Conservation (phyloP, 2,888 invertebrate species). For the Eumerus sabulonum region DNA sequence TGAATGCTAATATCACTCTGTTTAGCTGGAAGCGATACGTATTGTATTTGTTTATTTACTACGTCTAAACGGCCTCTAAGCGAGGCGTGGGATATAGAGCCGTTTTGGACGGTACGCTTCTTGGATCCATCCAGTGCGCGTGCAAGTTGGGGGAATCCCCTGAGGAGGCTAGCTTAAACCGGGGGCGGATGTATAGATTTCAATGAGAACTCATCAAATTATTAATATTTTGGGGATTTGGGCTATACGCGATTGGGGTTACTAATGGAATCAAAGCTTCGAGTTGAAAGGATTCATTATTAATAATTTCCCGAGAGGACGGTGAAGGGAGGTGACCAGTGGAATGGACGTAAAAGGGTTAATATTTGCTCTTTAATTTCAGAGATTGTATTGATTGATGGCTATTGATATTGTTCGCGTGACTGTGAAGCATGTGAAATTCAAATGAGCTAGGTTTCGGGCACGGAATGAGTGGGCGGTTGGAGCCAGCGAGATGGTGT, state of each 20-base stretch:
- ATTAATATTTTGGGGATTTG: conserved; percentile 8
- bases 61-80: conserved; percentile 53
- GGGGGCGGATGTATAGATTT: conserved; percentile 50
- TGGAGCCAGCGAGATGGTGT: too few species aligned
- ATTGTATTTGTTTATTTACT: conserved; percentile 61
- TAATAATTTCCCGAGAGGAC: conserved; percentile 30
- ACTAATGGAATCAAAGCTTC: conserved; percentile 62
- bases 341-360: conserved; percentile 43
- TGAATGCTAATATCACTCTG: conserved; percentile 52
- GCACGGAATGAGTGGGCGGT: too few species aligned
- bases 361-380: conserved; percentile 66
- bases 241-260: conserved; percentile 58
- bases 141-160: conserved; percentile 13
- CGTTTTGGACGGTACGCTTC: background rate
- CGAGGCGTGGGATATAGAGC: conserved; percentile 22
- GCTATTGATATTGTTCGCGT: conserved; percentile 44
- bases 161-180: conserved; percentile 21
- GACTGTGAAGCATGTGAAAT: conserved; percentile 28
- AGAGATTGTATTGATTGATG: conserved; percentile 62
- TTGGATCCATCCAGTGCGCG: background rate
- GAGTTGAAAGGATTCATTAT: conserved; percentile 60
- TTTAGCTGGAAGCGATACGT: background rate
- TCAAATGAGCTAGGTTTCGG: background rate
- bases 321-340: background rate
- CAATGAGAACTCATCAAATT: conserved; percentile 61